These are phyloP conservation scores for Epistrophella euchroma DNA, from an alignment of 2,888 invertebrate genomes.

Conservation along the genomic window DNA sequence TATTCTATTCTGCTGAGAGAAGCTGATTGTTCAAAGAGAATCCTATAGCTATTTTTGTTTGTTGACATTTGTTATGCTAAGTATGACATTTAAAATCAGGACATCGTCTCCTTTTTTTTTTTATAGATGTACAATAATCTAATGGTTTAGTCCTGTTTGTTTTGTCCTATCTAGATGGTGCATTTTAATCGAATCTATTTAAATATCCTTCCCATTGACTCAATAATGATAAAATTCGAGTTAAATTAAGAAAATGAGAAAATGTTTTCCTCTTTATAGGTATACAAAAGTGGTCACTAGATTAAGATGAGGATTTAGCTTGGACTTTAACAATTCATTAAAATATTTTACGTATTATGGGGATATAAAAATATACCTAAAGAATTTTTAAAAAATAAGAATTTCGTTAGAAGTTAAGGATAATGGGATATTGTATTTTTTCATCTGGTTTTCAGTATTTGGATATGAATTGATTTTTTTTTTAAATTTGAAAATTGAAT, in stretches of 20 bases:
- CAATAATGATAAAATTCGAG: background rate
- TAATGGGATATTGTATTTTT: too few relatives aligned
- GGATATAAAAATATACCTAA: too few relatives aligned
- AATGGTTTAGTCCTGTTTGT: slow-evolving; percentile 6
- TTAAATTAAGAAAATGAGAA: background rate
- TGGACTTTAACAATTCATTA: background rate
- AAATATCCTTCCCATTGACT: slow-evolving; percentile 5
- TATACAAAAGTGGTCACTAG: background rate
- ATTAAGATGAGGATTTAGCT: background rate
- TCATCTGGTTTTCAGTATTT: too few relatives aligned
- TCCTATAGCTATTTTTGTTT: background rate
- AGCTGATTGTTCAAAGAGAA: slow-evolving; percentile 19
- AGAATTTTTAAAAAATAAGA: too few relatives aligned
- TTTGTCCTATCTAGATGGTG: background rate
- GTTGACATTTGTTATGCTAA: background rate
- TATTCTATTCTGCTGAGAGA: background rate
- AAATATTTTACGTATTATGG: background rate
- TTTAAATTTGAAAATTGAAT: too few relatives aligned
- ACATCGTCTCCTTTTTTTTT: slow-evolving; percentile 7
- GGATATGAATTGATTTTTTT: too few relatives aligned
- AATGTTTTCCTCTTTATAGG: background rate
- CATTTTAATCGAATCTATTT: slow-evolving; percentile 54
- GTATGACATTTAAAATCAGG: slow-evolving; percentile 32
- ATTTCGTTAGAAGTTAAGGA: too few relatives aligned
- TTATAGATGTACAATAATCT: background rate